A percentile compares a stretch with the other conserved stretches of the same genome.
These are phyloP conservation scores for Martes flavigula DNA, from an alignment of 2,797 vertebrate genomes.

Conservation along the genomic window DNA sequence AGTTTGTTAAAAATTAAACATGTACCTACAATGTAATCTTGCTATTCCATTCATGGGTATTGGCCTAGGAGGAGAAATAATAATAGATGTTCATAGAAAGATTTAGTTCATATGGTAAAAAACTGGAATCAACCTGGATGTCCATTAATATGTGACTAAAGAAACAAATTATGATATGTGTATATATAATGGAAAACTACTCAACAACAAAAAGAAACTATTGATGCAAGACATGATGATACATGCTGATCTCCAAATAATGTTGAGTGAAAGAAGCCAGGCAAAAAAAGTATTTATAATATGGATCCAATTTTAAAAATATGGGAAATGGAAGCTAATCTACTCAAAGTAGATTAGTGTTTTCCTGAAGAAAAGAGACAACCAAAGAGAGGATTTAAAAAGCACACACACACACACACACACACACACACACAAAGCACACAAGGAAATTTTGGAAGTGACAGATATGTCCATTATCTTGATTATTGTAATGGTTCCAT, in stretches of 20 bases:
- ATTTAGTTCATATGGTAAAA: neutral
- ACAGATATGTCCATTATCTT: neutral
- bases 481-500: neutral
- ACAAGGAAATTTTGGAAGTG: neutral
- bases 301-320: neutral
- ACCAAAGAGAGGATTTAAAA: neutral
- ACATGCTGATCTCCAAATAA: neutral
- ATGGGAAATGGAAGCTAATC: neutral
- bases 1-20: neutral
- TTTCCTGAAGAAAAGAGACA: neutral
- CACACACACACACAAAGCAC: neutral
- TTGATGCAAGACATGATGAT: neutral
- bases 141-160: neutral
- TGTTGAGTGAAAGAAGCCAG: neutral
- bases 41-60: neutral
- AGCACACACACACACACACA: no score
- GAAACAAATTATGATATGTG: neutral
- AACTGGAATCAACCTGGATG: neutral
- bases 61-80: neutral
- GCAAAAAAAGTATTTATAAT: neutral
- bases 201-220: neutral
- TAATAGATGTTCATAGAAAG: neutral
- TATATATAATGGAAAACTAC: neutral
- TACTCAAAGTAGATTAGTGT: neutral
- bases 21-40: neutral